Evolutionary conservation across 1,140 invertebrate species (phyloP).

Genomic region (Aphaenogaster ashmeadi): DNA sequence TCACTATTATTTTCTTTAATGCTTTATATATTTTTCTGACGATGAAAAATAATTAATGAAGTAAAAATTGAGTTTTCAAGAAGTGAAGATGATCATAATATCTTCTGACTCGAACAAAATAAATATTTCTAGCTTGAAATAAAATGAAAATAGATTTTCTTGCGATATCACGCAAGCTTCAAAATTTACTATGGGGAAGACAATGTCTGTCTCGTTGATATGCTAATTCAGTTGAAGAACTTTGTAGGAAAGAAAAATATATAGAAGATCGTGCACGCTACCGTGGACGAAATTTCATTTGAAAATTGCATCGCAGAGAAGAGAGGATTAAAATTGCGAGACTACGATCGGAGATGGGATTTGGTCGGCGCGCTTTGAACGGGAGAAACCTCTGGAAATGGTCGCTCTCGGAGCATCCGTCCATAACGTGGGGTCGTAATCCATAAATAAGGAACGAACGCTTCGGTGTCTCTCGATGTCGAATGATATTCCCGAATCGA

Average conservation of each 20-base stretch:
- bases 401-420: not conserved
- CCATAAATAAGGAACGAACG: constrained; percentile 54
- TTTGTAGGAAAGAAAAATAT: not conserved
- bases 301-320: constrained; percentile 17
- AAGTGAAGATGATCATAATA: not conserved
- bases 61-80: not conserved
- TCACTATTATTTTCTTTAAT: not conserved
- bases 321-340: constrained; percentile 7
- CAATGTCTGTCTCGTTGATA: not conserved
- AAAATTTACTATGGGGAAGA: not conserved
- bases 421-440: constrained; percentile 18
- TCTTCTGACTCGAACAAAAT: not conserved
- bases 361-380: constrained; percentile 4
- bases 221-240: constrained; percentile 32
- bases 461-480: not conserved
- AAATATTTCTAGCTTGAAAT: not conserved
- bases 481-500: constrained; percentile 32
- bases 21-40: not conserved
- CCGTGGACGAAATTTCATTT: not conserved
- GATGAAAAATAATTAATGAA: not conserved
- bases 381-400: not conserved
- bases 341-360: constrained; percentile 9
- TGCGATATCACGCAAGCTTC: not conserved
- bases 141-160: constrained; percentile 1
- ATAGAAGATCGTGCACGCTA: not conserved